phyloP scores from a whole-genome alignment of 2,797 vertebrate genomes.

The Myiotriccus ornatus region DNA sequence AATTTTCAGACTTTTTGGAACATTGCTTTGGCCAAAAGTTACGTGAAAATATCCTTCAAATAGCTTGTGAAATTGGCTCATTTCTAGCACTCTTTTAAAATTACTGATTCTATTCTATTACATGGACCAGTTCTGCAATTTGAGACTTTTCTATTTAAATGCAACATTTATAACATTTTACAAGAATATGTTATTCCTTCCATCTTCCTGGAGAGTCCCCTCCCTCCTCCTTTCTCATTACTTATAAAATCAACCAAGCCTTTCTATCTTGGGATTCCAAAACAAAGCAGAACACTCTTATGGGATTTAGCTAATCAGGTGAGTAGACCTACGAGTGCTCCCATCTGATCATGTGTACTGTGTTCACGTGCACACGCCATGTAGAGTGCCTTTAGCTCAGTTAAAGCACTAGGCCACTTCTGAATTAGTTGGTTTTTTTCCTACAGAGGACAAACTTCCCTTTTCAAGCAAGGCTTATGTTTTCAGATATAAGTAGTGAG shows the following conservation, averaged over 20 bases:
- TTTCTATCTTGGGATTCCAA: not conserved
- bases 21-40: slow-evolving; percentile 60
- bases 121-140: slow-evolving; percentile 2
- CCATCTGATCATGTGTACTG: not conserved
- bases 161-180: slow-evolving; percentile 54
- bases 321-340: not conserved
- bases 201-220: not conserved
- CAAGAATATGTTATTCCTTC: slow-evolving; percentile 1
- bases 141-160: slow-evolving; percentile 57
- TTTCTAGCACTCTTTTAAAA: slow-evolving; percentile 62
- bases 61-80: slow-evolving; percentile 62
- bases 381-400: not conserved
- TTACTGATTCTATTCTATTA: slow-evolving; percentile 52
- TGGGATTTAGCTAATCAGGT: not conserved
- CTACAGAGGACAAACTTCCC: not conserved
- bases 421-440: not conserved
- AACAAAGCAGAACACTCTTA: not conserved
- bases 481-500: not conserved
- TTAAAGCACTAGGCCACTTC: not conserved
- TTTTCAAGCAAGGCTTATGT: not conserved
- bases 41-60: slow-evolving; percentile 61
- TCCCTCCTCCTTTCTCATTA: not conserved
- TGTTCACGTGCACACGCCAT: not conserved
- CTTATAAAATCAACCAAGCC: not conserved
- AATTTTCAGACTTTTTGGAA: slow-evolving; percentile 63